Base-by-base conservation (phyloP, 2,113 vertebrate genomes). In the Engraulis encrasicolus region DNA sequence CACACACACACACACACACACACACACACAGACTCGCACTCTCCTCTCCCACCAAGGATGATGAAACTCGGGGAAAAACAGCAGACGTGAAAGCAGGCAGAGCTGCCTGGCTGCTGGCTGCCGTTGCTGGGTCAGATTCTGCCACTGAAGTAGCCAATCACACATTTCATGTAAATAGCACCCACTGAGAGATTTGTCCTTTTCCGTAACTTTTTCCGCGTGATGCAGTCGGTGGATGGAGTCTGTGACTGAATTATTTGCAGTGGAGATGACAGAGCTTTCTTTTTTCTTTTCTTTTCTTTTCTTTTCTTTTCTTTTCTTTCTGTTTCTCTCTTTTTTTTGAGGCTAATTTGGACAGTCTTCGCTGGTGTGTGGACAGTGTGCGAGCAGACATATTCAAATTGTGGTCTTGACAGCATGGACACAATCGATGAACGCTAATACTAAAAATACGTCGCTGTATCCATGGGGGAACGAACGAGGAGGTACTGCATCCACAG, bases 21-120 rank as follows among this genome's bases (percentile, higher is more conserved):
- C 40, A 45, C 40, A 45, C 40, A 81, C 90, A 89, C 86, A 89
- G n/a, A n/a, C n/a, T n/a, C n/a, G n/a, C n/a, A n/a, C n/a, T n/a
- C n/a, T n/a, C n/a, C n/a, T n/a, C n/a, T n/a, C n/a, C n/a, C n/a
- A 90, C 89, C 80, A 36, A 48, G 81, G 85, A 90, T 91, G 89
- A 92, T 92, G 91, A 89, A 91, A 92, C 85, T 85, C 81, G 90
- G 89, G 86, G 88, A 86, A 85, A 85, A 88, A 88, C 86, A 89
- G 66, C 83, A 88, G 84, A 80, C 50, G 74, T 31, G 54, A 61
- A 18, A 31, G 27, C 4, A 23, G 15, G 80, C 37, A 0, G 20
- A 17, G 23, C 66, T 12, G 15, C 20, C 11, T 45, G 12, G 12
- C 1, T 5, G 14, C 11, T 45, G 12, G 12, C 1, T 5, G 14